phyloP scores from a whole-genome alignment of 2,113 vertebrate species.

The Campylomormyrus tamandua region DNA sequence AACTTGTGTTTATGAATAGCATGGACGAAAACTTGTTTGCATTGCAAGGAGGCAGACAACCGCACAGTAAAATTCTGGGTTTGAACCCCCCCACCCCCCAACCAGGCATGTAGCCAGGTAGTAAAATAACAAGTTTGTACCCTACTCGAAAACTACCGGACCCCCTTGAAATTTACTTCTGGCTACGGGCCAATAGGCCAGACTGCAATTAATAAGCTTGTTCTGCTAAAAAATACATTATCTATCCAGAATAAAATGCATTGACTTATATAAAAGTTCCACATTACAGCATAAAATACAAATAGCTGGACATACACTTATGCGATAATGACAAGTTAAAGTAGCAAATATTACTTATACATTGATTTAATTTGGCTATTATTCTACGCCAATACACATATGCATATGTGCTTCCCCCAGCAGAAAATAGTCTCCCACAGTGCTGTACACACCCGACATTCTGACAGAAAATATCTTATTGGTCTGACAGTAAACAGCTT shows the following conservation, averaged over 20 bases:
- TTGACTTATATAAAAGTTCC: background rate
- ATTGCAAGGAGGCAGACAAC: background rate
- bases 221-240: background rate
- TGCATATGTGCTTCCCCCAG: background rate
- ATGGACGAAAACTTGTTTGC: background rate
- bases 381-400: background rate
- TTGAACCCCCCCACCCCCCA: background rate
- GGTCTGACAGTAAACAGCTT: background rate
- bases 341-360: background rate
- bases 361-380: background rate
- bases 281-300: background rate
- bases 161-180: background rate
- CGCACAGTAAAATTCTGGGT: background rate
- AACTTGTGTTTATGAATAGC: background rate
- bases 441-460: background rate
- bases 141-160: background rate
- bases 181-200: background rate
- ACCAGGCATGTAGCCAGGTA: background rate
- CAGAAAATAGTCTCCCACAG: background rate
- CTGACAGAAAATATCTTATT: background rate
- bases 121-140: background rate
- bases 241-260: background rate
- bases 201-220: background rate
- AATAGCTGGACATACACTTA: background rate
- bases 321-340: background rate